Percentiles rank a stretch among this genome's conserved stretches.
phyloP scores from a whole-genome alignment of 2,113 vertebrate species.

The Echinops telfairi region DNA sequence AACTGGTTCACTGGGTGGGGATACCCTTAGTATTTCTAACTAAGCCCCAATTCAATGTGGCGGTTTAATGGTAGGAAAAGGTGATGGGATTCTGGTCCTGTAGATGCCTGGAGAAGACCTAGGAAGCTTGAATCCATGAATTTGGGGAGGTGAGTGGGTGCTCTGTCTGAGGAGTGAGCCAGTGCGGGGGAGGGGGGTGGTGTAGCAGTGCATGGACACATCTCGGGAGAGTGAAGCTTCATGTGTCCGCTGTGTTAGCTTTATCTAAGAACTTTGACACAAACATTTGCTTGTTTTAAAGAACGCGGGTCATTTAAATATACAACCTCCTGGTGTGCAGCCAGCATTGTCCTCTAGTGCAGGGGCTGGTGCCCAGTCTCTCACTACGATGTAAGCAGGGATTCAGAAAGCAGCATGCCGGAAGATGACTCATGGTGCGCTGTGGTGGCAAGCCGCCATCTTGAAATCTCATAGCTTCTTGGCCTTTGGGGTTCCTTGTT shows the following conservation, averaged over 20 bases:
- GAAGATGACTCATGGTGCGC: rapidly evolving
- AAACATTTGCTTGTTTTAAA: background rate
- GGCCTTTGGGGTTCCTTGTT: background rate
- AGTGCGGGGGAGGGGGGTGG: background rate
- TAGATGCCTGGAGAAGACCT: background rate
- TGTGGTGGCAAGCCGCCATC: background rate
- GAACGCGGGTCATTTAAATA: background rate
- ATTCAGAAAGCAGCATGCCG: background rate
- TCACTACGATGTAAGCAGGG: too few relatives aligned
- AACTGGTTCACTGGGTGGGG: background rate
- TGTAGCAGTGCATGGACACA: background rate
- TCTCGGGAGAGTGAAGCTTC: background rate
- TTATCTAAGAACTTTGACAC: background rate
- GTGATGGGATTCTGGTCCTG: background rate
- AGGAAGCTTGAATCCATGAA: background rate
- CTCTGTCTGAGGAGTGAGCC: background rate
- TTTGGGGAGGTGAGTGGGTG: background rate
- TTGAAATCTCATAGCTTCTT: background rate
- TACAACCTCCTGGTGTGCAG: background rate
- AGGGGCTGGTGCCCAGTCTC: background rate
- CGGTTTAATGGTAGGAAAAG: constrained; percentile 60
- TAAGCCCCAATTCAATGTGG: constrained; percentile 38
- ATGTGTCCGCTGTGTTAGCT: background rate
- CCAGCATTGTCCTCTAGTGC: rapidly evolving
- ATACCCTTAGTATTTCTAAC: constrained; percentile 50